Base-by-base conservation (phyloP, 2,797 vertebrate species). In the Esox lucius region DNA sequence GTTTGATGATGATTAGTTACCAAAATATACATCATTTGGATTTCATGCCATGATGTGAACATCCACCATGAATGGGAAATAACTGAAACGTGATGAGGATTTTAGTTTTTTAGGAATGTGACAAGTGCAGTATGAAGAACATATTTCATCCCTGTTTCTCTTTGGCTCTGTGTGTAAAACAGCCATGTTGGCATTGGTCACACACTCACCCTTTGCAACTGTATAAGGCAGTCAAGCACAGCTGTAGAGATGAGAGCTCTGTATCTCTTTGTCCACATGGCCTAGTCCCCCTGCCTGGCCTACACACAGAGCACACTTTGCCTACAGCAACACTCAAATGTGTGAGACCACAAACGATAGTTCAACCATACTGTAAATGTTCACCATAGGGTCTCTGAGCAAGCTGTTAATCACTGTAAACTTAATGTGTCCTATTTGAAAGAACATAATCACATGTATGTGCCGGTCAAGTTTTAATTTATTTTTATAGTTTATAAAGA, bases 331-430 rank as follows among this genome's bases (percentile, higher is more conserved):
- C 84, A 79, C 78, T 90, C 85, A 91, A 86, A 89, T 93, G 89
- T 90, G 88, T 86, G 86, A 83, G 79, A 88, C 89, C 91, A 90
- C 88, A 91, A 92, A 90, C 85, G 85, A 91, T 87, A 92, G 87
- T 92, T 94, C 92, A 93, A 91, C 93, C 90, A 87, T 39, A 39
- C 35, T 39, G 35, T 86, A 84, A 85, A 82, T 83, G 87, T 82
- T 90, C 86, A 86, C 86, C 82, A 83, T 86, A 76, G 88, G 78
- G 79, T 84, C 78, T 85, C 81, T 73, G 76, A 83, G 88, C 86
- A 87, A 78, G 85, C 90, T 88, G 85, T 89, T 93, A 88, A 92
- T 92, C 87, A 87, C 84, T 83, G 80, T 79, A 79, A 89, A 86
- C 87, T 84, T 88, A 90, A 93, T 90, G 84, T 80, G 86, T 87